Evolutionary conservation across 2,113 vertebrate species (phyloP).

Genomic region (Hystrix brachyura): DNA sequence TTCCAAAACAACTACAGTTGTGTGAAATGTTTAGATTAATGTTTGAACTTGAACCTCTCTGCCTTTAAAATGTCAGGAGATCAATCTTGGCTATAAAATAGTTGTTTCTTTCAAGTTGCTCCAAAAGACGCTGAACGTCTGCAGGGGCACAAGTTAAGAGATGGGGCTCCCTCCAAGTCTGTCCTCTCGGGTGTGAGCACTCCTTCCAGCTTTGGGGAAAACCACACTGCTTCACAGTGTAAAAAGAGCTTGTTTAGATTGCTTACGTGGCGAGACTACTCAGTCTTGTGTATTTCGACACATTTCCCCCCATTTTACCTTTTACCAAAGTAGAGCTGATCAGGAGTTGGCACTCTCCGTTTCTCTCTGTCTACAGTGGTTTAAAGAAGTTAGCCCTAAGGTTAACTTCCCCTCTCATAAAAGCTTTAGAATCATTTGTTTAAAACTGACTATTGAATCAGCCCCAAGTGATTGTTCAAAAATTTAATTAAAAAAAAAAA

Average conservation of each 20-base stretch:
- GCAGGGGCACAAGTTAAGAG: not conserved
- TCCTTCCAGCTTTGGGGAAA: not conserved
- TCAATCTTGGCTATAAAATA: conserved; percentile 6
- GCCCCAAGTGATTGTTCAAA: conserved; percentile 73
- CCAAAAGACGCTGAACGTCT: conserved; percentile 58
- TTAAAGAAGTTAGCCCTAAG: conserved; percentile 73
- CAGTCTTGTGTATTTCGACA: not conserved
- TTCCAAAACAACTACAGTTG: not conserved
- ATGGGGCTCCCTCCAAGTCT: conserved; percentile 2
- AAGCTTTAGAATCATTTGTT: conserved; percentile 73
- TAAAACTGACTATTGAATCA: conserved; percentile 82
- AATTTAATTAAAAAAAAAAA: conserved; percentile 35
- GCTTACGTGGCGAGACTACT: not conserved
- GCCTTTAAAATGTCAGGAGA: conserved; percentile 45
- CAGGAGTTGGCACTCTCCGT: not conserved
- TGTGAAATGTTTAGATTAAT: conserved; percentile 32
- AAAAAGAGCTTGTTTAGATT: not conserved
- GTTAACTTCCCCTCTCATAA: conserved; percentile 73
- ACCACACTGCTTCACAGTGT: not conserved
- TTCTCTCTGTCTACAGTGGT: conserved; percentile 53
- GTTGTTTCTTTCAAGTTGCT: conserved; percentile 53
- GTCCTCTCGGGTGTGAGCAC: not conserved
- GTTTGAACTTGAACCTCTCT: conserved; percentile 37
- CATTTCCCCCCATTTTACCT: not conserved
- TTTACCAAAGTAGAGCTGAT: not conserved